Conservation (phyloP, 2,797 vertebrate genomes). For the Anniella stebbinsi region DNA sequence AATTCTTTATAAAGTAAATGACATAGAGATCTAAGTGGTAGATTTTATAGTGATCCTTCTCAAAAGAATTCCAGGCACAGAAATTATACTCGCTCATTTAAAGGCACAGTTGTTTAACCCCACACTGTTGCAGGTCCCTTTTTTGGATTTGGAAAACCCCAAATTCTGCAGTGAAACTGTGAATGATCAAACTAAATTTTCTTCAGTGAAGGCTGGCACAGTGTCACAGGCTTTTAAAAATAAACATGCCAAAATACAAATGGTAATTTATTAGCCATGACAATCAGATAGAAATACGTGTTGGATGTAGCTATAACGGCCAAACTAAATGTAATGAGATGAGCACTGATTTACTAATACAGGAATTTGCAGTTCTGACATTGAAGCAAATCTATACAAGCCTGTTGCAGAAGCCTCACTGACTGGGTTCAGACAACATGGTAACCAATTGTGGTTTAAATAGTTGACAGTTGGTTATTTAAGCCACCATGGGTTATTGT, state of each 20-base stretch:
- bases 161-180: constrained; percentile 28
- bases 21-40: constrained; percentile 30
- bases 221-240: background rate
- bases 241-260: background rate
- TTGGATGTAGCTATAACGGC: background rate
- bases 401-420: too few relatives aligned
- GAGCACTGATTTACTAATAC: background rate
- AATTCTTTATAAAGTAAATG: constrained; percentile 45
- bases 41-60: constrained; percentile 27
- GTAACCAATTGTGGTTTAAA: too few relatives aligned
- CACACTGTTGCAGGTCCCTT: background rate
- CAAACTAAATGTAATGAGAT: background rate
- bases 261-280: background rate
- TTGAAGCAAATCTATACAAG: background rate
- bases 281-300: background rate
- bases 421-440: too few relatives aligned
- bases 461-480: too few relatives aligned
- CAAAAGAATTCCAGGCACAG: constrained; percentile 26
- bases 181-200: background rate
- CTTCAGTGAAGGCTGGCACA: background rate
- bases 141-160: constrained; percentile 1
- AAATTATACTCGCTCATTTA: constrained; percentile 29
- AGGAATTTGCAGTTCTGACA: background rate
- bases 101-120: constrained; percentile 44
- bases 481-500: too few relatives aligned